These are phyloP conservation scores for Pavo muticus DNA, from an alignment of 2,113 vertebrate genomes.

Conservation along the genomic window DNA sequence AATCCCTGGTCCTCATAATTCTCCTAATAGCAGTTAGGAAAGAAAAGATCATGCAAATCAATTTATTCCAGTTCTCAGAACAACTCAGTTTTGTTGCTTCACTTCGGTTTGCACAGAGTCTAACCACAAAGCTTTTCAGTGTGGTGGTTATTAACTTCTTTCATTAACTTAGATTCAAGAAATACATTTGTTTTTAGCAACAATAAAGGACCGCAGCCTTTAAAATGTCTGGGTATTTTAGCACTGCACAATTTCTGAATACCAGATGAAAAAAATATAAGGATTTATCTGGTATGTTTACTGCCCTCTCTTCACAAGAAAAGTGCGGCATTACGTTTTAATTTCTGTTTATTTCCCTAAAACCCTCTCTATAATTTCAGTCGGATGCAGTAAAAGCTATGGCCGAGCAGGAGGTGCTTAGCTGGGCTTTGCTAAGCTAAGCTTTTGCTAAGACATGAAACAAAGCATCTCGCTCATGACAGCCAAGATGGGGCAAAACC, in stretches of 20 bases:
- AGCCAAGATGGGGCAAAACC: slow-evolving; percentile 31
- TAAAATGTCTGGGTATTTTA: slow-evolving; percentile 80
- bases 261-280: slow-evolving; percentile 57
- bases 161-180: slow-evolving; percentile 76
- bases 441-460: not conserved
- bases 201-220: slow-evolving; percentile 72
- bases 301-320: slow-evolving; percentile 61
- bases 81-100: slow-evolving; percentile 6
- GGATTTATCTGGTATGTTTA: slow-evolving; percentile 74
- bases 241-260: slow-evolving; percentile 69
- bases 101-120: not conserved
- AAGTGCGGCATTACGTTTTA: slow-evolving; percentile 64
- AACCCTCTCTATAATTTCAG: slow-evolving; percentile 67
- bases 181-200: slow-evolving; percentile 75
- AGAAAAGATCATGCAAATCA: slow-evolving; percentile 25
- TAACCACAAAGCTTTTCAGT: slow-evolving; percentile 63
- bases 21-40: slow-evolving; percentile 8
- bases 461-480: not conserved
- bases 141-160: slow-evolving; percentile 73
- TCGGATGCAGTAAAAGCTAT: slow-evolving; percentile 56
- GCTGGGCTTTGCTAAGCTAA: slow-evolving; percentile 30
- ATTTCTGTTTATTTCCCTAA: slow-evolving; percentile 75
- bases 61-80: slow-evolving; percentile 49
- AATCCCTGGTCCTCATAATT: slow-evolving; percentile 32
- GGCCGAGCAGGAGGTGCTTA: slow-evolving; percentile 51